Percentiles rank a stretch among this genome's conserved stretches.
phyloP scores from a whole-genome alignment of 2,113 vertebrate genomes.

The Callionymus lyra region DNA sequence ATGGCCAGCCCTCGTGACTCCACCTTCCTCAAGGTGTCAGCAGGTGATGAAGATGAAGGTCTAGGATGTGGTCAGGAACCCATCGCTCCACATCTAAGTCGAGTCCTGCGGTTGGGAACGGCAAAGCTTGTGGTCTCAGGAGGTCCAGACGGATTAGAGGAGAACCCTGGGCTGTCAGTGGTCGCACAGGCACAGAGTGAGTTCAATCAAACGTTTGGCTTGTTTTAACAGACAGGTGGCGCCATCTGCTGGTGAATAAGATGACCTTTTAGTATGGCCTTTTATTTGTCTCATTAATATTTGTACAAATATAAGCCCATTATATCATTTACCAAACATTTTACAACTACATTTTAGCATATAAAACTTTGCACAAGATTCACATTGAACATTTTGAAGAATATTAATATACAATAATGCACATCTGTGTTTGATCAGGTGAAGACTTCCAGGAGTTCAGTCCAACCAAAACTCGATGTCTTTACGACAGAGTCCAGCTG shows the following conservation, averaged over 20 bases:
- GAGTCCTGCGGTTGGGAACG: slow-evolving; percentile 74
- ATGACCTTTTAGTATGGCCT: too few relatives aligned
- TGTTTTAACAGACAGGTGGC: not conserved
- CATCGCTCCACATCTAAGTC: slow-evolving; percentile 32
- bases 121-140: slow-evolving; percentile 67
- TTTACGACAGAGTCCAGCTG: slow-evolving; percentile 51
- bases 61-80: slow-evolving; percentile 26
- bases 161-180: slow-evolving; percentile 61
- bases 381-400: too few relatives aligned
- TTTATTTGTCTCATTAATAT: too few relatives aligned
- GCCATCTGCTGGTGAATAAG: too few relatives aligned
- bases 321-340: too few relatives aligned
- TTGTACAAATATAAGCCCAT: too few relatives aligned
- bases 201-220: slow-evolving; percentile 8
- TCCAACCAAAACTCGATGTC: slow-evolving; percentile 71
- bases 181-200: slow-evolving; percentile 87
- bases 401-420: too few relatives aligned
- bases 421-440: slow-evolving; percentile 52
- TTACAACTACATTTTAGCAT: too few relatives aligned
- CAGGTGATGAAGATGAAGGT: slow-evolving; percentile 6
- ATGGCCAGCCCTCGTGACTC: slow-evolving; percentile 51
- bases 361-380: too few relatives aligned
- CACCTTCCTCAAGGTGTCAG: slow-evolving; percentile 21
- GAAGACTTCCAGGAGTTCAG: slow-evolving; percentile 86
- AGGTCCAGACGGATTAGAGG: slow-evolving; percentile 45